Evolutionary conservation across 2,113 vertebrate genomes (phyloP).

Genomic region (Mirounga angustirostris): DNA sequence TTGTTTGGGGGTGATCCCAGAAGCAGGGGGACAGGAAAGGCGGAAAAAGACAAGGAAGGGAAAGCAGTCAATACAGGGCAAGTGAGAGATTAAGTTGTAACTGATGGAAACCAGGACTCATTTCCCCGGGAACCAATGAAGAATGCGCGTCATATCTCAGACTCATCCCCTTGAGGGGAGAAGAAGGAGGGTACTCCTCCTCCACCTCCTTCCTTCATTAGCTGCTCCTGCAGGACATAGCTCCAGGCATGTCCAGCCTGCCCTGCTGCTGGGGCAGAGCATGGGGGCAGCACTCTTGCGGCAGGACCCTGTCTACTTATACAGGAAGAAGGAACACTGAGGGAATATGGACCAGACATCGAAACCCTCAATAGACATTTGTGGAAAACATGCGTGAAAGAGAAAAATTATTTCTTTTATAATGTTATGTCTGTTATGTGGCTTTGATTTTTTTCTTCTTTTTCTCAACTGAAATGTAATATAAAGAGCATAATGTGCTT

Average conservation of each 20-base stretch:
- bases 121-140: not conserved
- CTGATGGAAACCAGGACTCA: not conserved
- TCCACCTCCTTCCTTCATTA: not conserved
- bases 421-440: not conserved
- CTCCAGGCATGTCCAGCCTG: not conserved
- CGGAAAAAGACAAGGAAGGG: not conserved
- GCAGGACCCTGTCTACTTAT: fast-evolving
- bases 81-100: not conserved
- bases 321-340: not conserved
- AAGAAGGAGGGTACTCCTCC: fast-evolving
- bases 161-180: not conserved
- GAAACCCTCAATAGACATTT: not conserved
- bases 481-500: not conserved
- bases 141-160: not conserved
- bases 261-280: not conserved
- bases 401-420: not conserved
- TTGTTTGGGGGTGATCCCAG: not conserved
- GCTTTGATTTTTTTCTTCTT: not conserved
- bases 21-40: no score
- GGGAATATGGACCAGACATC: not conserved
- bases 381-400: not conserved
- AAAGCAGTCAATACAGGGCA: not conserved
- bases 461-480: not conserved
- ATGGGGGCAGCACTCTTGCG: fast-evolving
- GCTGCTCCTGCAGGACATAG: not conserved